phyloP scores from a whole-genome alignment of 2,888 invertebrate species.

The Aphodius granarius region DNA sequence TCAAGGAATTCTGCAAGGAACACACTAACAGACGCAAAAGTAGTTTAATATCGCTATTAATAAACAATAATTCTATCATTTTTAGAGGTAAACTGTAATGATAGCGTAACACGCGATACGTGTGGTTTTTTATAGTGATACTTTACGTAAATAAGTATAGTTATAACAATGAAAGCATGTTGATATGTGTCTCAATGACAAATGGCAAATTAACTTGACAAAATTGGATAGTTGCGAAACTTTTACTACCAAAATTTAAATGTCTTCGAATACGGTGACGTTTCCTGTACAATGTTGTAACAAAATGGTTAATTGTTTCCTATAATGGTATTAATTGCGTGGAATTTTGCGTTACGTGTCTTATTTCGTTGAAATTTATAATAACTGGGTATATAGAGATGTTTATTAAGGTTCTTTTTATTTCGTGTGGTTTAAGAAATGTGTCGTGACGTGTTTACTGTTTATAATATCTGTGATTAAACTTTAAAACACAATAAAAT shows the following conservation, averaged over 20 bases:
- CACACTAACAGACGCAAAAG: too few species aligned
- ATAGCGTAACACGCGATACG: background rate
- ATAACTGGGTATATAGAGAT: background rate
- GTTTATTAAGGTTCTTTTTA: background rate
- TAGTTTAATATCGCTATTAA: background rate
- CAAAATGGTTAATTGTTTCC: background rate
- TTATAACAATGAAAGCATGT: background rate
- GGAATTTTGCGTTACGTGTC: background rate
- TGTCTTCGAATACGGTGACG: background rate
- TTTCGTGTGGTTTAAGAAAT: background rate
- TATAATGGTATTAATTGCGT: background rate
- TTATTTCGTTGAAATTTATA: background rate
- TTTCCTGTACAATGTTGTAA: background rate
- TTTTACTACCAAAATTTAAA: background rate
- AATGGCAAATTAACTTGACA: background rate
- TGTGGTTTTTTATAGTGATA: too few species aligned
- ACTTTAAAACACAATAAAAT: background rate
- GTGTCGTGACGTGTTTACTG: background rate
- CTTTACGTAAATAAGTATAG: background rate
- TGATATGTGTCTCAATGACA: background rate
- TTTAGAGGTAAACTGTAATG: background rate
- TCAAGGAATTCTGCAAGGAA: too few species aligned
- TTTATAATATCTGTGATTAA: background rate
- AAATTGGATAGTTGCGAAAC: background rate
- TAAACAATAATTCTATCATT: background rate